A percentile compares a stretch with the other conserved stretches of the same genome.
These are phyloP conservation scores for Therioaphis trifolii DNA, from an alignment of 2,888 invertebrate species.

Conservation along the genomic window DNA sequence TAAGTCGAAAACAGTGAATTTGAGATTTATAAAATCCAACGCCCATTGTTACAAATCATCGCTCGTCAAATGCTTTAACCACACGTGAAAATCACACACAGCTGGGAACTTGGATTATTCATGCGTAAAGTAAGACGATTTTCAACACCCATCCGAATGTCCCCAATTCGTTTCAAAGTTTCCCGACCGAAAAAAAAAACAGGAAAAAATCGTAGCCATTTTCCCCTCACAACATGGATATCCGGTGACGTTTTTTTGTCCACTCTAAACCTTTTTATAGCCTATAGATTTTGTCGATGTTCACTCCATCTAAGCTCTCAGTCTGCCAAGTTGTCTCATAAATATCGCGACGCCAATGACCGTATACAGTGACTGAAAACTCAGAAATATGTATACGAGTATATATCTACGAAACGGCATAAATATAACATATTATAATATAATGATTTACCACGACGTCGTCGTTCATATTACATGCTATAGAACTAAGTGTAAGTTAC, in stretches of 20 bases:
- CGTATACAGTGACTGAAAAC: not conserved
- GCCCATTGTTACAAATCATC: slow-evolving; percentile 1
- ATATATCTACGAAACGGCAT: too few relatives aligned
- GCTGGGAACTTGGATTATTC: slow-evolving; percentile 19
- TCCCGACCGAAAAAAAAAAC: slow-evolving; percentile 42
- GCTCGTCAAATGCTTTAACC: slow-evolving; percentile 22
- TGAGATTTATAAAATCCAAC: slow-evolving; percentile 1
- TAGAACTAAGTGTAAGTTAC: too few relatives aligned
- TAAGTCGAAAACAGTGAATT: too few relatives aligned
- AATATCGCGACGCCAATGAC: slow-evolving; percentile 11
- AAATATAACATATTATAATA: too few relatives aligned
- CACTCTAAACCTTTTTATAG: slow-evolving; percentile 53
- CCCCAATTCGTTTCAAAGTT: slow-evolving; percentile 49
- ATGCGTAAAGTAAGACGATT: slow-evolving; percentile 46
- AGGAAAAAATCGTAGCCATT: slow-evolving; percentile 39
- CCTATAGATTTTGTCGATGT: slow-evolving; percentile 42
- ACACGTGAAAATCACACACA: slow-evolving; percentile 6
- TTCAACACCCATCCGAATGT: slow-evolving; percentile 32
- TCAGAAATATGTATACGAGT: not conserved
- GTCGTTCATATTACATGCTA: too few relatives aligned
- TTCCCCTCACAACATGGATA: slow-evolving; percentile 14
- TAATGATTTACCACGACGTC: too few relatives aligned
- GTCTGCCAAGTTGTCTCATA: slow-evolving; percentile 22
- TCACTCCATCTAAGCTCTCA: slow-evolving; percentile 31
- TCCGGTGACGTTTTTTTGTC: slow-evolving; percentile 54